phyloP scores from a whole-genome alignment of 2,888 invertebrate genomes.

The Agrilus mali region DNA sequence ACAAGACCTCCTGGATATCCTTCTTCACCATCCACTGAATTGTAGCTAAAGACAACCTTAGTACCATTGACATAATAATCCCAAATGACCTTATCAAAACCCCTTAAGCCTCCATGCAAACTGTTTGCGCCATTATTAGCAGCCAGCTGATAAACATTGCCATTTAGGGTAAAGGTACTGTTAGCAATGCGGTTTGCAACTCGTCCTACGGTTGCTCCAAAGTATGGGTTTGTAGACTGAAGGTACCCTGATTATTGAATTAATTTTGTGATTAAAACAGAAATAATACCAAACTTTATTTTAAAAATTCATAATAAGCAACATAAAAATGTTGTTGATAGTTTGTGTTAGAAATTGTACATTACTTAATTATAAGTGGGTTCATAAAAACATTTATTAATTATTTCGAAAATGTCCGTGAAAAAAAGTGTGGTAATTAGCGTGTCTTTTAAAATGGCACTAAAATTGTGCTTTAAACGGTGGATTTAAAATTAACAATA shows the following conservation, averaged over 20 bases:
- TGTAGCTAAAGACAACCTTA: conserved; percentile 58
- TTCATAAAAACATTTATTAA: no score
- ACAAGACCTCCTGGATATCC: conserved; percentile 80
- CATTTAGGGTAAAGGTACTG: conserved; percentile 57
- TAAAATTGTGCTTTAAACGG: no score
- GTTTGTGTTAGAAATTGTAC: no score
- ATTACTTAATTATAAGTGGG: no score
- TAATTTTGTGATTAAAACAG: neutral
- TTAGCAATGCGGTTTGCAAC: conserved; percentile 71
- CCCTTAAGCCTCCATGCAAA: conserved; percentile 73
- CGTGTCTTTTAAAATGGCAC: no score
- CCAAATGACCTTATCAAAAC: conserved; percentile 77
- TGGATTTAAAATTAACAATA: no score
- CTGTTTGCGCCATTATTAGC: conserved; percentile 58
- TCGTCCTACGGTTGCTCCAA: conserved; percentile 79
- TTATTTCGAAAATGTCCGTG: no score
- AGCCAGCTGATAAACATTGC: conserved; percentile 53
- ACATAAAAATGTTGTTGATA: no score
- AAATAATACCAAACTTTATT: no score
- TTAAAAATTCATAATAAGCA: no score
- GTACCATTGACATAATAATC: conserved; percentile 44
- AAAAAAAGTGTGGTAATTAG: no score
- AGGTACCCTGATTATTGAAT: conserved; percentile 46
- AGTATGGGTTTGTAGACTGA: conserved; percentile 59
- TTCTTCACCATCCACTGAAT: conserved; percentile 69